phyloP scores from a whole-genome alignment of 2,888 invertebrate genomes.

The Athripsodes cinereus region DNA sequence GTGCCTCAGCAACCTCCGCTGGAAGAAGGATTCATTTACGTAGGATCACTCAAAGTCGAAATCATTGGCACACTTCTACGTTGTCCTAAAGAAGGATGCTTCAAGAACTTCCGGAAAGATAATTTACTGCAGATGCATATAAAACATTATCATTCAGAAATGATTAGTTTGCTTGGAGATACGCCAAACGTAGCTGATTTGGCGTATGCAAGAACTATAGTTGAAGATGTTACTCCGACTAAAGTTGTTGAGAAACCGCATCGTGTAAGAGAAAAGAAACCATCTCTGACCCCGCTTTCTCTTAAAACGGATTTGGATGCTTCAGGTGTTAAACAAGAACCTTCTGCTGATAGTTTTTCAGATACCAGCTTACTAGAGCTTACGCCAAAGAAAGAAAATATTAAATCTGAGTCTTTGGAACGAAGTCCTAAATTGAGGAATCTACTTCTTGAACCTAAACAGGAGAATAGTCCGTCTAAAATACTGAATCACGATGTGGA shows the following conservation, averaged over 20 bases:
- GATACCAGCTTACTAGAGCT: constrained; percentile 12
- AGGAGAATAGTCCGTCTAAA: not conserved
- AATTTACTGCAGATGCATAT: constrained; percentile 89
- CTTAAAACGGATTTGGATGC: constrained; percentile 38
- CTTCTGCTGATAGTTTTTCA: constrained; percentile 27
- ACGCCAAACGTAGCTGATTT: constrained; percentile 84
- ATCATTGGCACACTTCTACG: constrained; percentile 61
- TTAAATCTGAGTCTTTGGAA: constrained; percentile 22
- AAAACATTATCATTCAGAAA: constrained; percentile 87
- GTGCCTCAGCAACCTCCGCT: constrained; percentile 26
- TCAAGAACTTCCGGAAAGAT: constrained; percentile 86
- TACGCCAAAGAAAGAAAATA: constrained; percentile 5
- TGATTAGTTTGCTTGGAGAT: constrained; percentile 64
- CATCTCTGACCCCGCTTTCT: constrained; percentile 35
- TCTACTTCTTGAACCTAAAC: constrained; percentile 35
- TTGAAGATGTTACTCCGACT: constrained; percentile 39
- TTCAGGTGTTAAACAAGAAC: constrained; percentile 34
- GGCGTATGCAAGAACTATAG: constrained; percentile 72
- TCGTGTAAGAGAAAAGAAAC: constrained; percentile 30
- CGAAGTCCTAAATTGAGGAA: constrained; percentile 43
- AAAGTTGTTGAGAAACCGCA: constrained; percentile 32
- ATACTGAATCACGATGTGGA: constrained; percentile 9
- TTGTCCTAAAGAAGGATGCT: constrained; percentile 78
- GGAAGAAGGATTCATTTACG: constrained; percentile 47
- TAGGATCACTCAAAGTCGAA: constrained; percentile 57